Evolutionary conservation across 2,888 invertebrate species (phyloP).

Genomic region (Eretmocerus hayati): DNA sequence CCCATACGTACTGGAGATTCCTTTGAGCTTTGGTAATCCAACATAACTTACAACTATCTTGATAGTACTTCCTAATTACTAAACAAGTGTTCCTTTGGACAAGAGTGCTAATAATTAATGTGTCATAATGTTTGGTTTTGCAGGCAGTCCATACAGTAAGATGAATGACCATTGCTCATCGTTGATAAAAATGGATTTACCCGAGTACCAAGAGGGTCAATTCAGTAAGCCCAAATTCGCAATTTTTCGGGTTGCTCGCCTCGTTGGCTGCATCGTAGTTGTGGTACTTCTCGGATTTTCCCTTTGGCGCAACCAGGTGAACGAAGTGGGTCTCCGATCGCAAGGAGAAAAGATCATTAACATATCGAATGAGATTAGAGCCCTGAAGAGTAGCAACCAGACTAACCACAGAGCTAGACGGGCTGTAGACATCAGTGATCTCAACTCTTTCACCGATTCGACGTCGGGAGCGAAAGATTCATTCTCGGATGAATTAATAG

Average conservation of each 20-base stretch:
- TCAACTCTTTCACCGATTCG: slow-evolving; percentile 1
- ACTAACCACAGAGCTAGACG: neutral
- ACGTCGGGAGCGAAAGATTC: neutral
- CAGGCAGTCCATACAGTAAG: slow-evolving; percentile 1
- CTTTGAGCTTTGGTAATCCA: no score
- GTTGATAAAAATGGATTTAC: slow-evolving; percentile 13
- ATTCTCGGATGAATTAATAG: slow-evolving; percentile 1
- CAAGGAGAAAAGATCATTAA: slow-evolving; percentile 5
- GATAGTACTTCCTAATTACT: no score
- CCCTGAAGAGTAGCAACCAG: neutral
- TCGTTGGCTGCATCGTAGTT: slow-evolving; percentile 1
- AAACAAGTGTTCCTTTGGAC: no score
- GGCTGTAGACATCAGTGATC: neutral
- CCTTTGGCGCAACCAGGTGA: slow-evolving; percentile 14
- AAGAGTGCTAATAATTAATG: no score
- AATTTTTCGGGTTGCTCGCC: slow-evolving; percentile 1
- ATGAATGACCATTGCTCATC: slow-evolving; percentile 2
- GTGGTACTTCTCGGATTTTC: slow-evolving; percentile 8
- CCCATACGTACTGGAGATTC: no score
- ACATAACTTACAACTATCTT: no score
- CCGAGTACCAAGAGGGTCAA: slow-evolving; percentile 6
- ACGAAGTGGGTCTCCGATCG: slow-evolving; percentile 4
- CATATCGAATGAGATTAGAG: neutral
- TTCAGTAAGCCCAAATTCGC: neutral
- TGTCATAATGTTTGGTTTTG: no score